Conservation (phyloP, 2,888 invertebrate genomes). For the Julus scandinavius region DNA sequence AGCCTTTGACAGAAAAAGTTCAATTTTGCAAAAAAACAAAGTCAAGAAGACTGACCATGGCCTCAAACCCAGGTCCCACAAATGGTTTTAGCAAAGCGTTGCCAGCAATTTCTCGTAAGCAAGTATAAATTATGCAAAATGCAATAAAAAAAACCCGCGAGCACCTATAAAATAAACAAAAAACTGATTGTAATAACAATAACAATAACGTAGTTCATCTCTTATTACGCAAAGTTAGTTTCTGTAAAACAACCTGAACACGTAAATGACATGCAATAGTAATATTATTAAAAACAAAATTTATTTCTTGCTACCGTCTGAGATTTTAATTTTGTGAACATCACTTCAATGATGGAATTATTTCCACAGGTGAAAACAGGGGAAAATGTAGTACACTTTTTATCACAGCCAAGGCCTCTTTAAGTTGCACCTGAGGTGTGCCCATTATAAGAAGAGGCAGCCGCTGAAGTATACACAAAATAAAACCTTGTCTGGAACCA, state of each 20-base stretch:
- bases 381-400: constrained; percentile 37
- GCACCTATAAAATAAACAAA: too few species aligned
- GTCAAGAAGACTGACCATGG: too few species aligned
- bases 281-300: not conserved
- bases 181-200: too few species aligned
- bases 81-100: too few species aligned
- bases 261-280: not conserved
- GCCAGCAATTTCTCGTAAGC: too few species aligned
- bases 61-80: too few species aligned
- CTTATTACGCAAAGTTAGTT: too few species aligned
- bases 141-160: too few species aligned
- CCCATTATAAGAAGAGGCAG: constrained; percentile 43
- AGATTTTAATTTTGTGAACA: constrained; percentile 40
- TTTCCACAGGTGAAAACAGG: constrained; percentile 23
- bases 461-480: constrained; percentile 33
- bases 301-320: constrained; percentile 46
- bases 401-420: constrained; percentile 44
- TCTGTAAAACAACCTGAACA: not conserved
- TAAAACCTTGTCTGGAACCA: constrained; percentile 11
- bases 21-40: too few species aligned
- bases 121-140: too few species aligned
- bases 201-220: too few species aligned
- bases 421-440: constrained; percentile 39
- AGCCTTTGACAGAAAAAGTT: too few species aligned
- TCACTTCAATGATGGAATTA: constrained; percentile 44